Percentiles rank a stretch among this genome's conserved stretches.
Conservation (phyloP, 35 echinoderm and acorn worm genomes). For the Nesometra sesokonis region DNA sequence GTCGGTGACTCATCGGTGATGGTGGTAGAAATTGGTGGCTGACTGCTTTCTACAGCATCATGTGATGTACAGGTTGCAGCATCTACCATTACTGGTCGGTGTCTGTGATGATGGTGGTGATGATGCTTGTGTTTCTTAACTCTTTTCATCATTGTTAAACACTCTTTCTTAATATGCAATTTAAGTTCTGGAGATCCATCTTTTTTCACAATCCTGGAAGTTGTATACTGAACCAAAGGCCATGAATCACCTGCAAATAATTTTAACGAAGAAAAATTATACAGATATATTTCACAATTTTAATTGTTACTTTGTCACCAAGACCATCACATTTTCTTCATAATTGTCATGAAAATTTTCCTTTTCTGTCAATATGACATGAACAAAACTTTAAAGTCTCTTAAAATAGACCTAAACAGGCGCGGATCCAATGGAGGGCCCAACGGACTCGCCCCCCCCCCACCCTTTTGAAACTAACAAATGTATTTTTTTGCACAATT, state of each 20-base stretch:
- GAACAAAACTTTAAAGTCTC: no score
- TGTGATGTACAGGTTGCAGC: neutral
- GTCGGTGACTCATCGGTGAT: neutral
- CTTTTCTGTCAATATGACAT: no score
- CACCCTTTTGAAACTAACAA: no score
- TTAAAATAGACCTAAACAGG: no score
- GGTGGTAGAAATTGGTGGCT: neutral
- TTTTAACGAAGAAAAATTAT: no score
- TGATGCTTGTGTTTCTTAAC: slow-evolving; percentile 85
- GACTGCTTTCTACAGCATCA: neutral
- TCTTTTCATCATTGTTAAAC: slow-evolving; percentile 36
- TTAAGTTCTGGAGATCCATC: slow-evolving; percentile 71
- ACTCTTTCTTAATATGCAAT: slow-evolving; percentile 74
- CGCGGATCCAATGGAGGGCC: no score
- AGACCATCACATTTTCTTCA: no score
- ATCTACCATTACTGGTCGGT: slow-evolving; percentile 28
- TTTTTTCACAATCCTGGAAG: slow-evolving; percentile 81
- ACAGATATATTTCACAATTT: no score
- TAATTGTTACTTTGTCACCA: no score
- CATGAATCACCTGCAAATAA: neutral
- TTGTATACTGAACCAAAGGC: neutral
- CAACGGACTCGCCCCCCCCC: no score
- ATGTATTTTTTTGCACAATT: no score
- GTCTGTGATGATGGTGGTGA: slow-evolving; percentile 58
- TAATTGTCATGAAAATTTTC: no score